Evolutionary conservation across 2,113 vertebrate species (phyloP).

Genomic region (Parus major): DNA sequence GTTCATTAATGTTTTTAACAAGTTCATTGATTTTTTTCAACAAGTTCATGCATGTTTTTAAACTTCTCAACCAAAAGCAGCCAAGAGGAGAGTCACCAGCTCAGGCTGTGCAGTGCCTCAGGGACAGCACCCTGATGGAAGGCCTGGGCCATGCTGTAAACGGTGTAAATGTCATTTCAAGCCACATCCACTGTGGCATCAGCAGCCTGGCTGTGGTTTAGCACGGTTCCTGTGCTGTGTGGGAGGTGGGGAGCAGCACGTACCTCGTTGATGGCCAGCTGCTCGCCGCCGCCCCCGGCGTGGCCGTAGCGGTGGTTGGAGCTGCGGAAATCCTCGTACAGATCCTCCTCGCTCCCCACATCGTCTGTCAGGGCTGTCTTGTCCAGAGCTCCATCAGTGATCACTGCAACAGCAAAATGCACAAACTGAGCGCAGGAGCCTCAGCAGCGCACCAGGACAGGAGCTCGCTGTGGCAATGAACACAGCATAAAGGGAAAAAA

Average conservation of each 20-base stretch:
- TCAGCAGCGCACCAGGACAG: background rate
- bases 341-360: slow-evolving; percentile 87
- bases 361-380: slow-evolving; percentile 77
- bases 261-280: slow-evolving; percentile 97
- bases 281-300: slow-evolving; percentile 89
- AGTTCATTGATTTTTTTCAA: background rate
- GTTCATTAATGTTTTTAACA: background rate
- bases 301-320: slow-evolving; percentile 88
- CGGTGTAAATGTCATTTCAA: background rate
- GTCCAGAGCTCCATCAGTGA: slow-evolving; percentile 83
- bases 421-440: accelerated
- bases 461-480: background rate
- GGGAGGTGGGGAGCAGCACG: background rate
- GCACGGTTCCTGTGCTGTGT: background rate
- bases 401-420: slow-evolving; percentile 69
- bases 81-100: background rate
- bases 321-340: slow-evolving; percentile 87
- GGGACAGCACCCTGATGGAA: background rate
- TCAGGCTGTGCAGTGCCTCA: background rate
- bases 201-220: background rate
- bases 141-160: background rate
- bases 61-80: background rate
- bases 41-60: background rate
- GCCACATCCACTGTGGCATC: background rate
- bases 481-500: background rate